Evolutionary conservation across 1,140 invertebrate species (phyloP).

Genomic region (Neodiprion lecontei): DNA sequence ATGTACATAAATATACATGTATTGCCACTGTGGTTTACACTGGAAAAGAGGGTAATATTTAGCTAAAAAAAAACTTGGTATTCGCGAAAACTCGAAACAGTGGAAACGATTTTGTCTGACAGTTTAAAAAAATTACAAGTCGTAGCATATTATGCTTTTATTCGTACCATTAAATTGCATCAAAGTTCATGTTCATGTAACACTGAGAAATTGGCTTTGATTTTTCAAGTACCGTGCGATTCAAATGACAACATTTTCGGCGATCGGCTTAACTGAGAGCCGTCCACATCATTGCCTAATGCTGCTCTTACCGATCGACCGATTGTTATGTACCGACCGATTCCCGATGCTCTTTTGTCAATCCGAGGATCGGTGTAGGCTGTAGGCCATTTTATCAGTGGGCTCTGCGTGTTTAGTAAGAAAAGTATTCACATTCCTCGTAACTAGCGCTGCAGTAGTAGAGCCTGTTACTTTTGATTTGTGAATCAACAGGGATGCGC

Average conservation of each 20-base stretch:
- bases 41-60: neutral
- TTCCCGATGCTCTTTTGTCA: neutral
- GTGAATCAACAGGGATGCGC: neutral
- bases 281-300: no score
- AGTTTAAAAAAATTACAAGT: no score
- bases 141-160: no score
- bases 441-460: neutral
- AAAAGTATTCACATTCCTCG: neutral
- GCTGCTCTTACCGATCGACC: neutral
- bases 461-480: constrained; percentile 2
- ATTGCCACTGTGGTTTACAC: neutral
- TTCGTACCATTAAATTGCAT: no score
- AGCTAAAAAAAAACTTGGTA: neutral
- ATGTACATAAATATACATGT: no score
- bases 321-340: neutral
- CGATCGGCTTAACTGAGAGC: no score
- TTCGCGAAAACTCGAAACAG: no score
- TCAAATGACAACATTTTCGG: no score
- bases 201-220: no score
- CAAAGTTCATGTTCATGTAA: no score
- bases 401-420: neutral
- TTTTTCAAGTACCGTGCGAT: no score
- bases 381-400: neutral
- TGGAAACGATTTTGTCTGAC: no score
- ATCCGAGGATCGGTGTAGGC: neutral